Base-by-base conservation (phyloP, 2,113 vertebrate species). In the Pycnonotus jocosus region DNA sequence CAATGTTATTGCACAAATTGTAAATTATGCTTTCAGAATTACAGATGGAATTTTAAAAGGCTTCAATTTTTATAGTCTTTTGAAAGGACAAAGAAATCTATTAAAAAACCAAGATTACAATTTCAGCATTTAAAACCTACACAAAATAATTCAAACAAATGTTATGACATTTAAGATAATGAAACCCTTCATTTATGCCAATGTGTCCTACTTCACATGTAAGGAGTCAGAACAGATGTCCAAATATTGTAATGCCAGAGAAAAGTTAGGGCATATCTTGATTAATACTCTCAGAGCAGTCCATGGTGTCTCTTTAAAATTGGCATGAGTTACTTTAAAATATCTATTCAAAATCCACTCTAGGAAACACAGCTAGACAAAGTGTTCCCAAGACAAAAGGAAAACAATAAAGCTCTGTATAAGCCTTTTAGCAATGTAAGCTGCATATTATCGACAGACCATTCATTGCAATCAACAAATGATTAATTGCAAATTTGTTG, bases 121-220 rank as follows among this genome's bases (percentile, higher is more conserved):
- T 97, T 97, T 97, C 97, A 98, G 95, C 97, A 97, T 98, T 97
- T 98, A 96, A 98, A 98, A 98, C 93, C 97, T 95, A 97, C 97
- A 95, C 91, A 97, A 97, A 97, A 97, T 97, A 98, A 98, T 97
- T 98, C 97, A 98, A 98, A 98, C 97, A 98, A 98, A 98, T 98
- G 98, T 98, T 98, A 98, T 98, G 98, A 98, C 98, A 98, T 98
- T 98, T 98, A 98, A 97, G 97, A 98, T 98, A 98, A 98, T 98
- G 97, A 98, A 98, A 97, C 96, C 80, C 96, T 97, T 97, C 97
- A 95, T 96, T 98, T 97, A 97, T 97, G 97, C 97, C 96, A 96
- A 79, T 97, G 96, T 98, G 94, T 97, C 97, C 97, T 97, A 96
- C 89, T 97, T 97, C 96, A 95, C 96, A 97, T 98, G 95, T 94